Evolutionary conservation across 1,140 invertebrate species (phyloP), one percentile per base, ranked within the genome.

Genomic region (Argopecten irradians): DNA sequence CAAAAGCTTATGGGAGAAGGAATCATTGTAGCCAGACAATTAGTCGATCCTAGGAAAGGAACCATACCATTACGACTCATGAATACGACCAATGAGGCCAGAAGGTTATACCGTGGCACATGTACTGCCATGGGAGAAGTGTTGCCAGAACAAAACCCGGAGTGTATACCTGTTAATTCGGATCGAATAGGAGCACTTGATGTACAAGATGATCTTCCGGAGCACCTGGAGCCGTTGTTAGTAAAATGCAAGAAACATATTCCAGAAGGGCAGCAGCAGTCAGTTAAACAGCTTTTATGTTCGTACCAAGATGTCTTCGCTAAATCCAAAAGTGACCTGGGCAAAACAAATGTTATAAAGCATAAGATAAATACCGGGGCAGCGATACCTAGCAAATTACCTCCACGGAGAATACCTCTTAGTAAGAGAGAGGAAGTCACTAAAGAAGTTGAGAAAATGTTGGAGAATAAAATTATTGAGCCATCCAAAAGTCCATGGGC

Each of bases 401-500:
- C 43, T 34, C 84, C 82, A n/a, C 41, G 88, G 82, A 84, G 88
- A 22, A 36, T 71, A 22, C 86, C 84, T 7, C 19, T 41, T 14
- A 14, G 36, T 13, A 90, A 83, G 43, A 34, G 55, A 35, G 35
- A 86, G 35, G 87, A 87, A 8, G 85, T 41, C 28, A 41, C 85
- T 7, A 33, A 46, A 33, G n/a, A 89, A 36, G 84, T 90, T 2
- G n/a, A 89, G 28, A 82, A 88, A 16, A 91, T 90, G 90, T 41
- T 89, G 9, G 83, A 84, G 14, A 86, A 82, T 82, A 41, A 43
- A 28, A 85, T 90, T 9, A 91, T 91, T 85, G 32, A 89, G 41
- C 87, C 85, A 2, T 89, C 91, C n/a, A 84, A 33, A 41, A 87
- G 86, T n/a, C 90, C 92, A 5, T 95, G 91, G 92, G 89, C 90